These are phyloP conservation scores for Cygnus atratus DNA, from an alignment of 2,113 vertebrate genomes.

Conservation along the genomic window DNA sequence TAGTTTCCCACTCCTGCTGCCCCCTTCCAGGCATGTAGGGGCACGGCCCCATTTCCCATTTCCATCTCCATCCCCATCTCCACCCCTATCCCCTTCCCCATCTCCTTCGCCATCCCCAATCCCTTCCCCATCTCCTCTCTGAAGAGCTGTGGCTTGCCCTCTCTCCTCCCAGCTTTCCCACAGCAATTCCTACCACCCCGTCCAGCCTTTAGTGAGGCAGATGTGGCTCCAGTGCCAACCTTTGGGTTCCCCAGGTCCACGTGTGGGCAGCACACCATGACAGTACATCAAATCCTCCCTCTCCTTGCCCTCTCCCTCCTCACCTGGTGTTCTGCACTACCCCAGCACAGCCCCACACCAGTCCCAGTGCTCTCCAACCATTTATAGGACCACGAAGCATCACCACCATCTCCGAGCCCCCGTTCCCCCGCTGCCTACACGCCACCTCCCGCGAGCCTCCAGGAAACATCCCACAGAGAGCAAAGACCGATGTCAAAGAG, in stretches of 20 bases:
- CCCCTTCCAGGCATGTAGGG: background rate
- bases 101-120: too few species aligned
- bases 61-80: background rate
- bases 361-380: background rate
- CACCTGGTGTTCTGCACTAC: background rate
- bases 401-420: rapidly evolving
- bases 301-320: background rate
- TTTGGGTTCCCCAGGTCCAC: too few species aligned
- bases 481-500: constrained; percentile 36
- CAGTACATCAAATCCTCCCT: background rate
- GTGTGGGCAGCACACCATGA: rapidly evolving
- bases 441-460: background rate
- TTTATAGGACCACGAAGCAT: background rate
- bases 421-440: background rate
- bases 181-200: background rate
- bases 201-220: background rate
- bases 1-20: background rate
- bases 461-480: constrained; percentile 8
- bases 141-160: background rate
- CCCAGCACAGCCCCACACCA: background rate
- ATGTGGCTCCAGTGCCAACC: background rate
- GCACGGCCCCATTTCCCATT: background rate
- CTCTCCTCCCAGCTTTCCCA: background rate
- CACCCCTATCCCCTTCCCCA: background rate
- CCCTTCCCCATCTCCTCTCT: background rate